A percentile compares a stretch with the other conserved stretches of the same genome.
These are phyloP conservation scores for Entomobrya proxima DNA, from an alignment of 2,888 invertebrate genomes.

Conservation along the genomic window DNA sequence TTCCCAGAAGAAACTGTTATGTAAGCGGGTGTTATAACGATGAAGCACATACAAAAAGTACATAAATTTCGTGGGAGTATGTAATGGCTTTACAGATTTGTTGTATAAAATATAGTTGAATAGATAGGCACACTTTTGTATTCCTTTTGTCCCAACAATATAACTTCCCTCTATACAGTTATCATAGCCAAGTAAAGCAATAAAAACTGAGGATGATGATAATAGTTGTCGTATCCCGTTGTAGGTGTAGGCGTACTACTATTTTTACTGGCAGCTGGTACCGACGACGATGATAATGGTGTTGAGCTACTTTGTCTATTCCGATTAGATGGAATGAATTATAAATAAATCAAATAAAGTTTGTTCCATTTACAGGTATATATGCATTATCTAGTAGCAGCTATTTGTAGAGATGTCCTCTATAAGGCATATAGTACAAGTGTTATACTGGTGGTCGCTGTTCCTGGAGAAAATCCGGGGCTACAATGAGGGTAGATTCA, in stretches of 20 bases:
- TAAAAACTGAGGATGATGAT: neutral
- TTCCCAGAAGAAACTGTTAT: neutral
- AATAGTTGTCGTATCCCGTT: neutral
- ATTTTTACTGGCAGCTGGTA: constrained; percentile 25
- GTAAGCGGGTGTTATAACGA: constrained; percentile 16
- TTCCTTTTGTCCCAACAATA: too few species aligned
- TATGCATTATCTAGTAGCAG: neutral
- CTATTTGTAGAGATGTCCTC: too few species aligned
- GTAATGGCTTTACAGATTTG: neutral
- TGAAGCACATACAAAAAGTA: neutral
- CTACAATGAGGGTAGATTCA: too few species aligned
- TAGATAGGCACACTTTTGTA: neutral
- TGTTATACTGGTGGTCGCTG: too few species aligned
- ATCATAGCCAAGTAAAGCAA: neutral
- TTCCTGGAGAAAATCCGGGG: too few species aligned
- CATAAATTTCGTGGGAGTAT: neutral
- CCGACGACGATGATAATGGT: constrained; percentile 10
- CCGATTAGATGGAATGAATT: constrained; percentile 20
- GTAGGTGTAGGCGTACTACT: neutral
- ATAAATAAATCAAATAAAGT: constrained; percentile 26
- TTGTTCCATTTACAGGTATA: neutral
- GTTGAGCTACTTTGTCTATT: constrained; percentile 23
- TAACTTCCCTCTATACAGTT: too few species aligned
- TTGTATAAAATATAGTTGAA: neutral
- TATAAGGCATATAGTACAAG: too few species aligned